phyloP scores from a whole-genome alignment of 2,113 vertebrate species.

The Gracilinanus agilis region DNA sequence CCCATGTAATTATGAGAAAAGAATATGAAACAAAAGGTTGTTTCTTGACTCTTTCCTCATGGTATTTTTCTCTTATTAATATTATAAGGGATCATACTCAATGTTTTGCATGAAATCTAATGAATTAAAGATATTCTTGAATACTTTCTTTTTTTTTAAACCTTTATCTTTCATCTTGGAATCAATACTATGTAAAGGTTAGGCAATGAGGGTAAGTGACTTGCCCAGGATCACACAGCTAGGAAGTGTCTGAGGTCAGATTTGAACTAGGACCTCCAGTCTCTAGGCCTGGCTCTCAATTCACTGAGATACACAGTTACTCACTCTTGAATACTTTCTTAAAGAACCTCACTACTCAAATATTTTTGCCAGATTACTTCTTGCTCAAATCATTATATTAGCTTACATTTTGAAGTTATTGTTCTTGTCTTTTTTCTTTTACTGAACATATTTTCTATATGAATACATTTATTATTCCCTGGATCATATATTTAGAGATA shows the following conservation, averaged over 20 bases:
- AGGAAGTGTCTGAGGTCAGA: too few species aligned
- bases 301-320: too few species aligned
- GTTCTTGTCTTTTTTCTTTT: neutral
- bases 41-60: neutral
- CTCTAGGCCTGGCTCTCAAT: too few species aligned
- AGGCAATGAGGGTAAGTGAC: too few species aligned
- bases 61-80: neutral
- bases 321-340: neutral
- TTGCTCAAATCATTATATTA: neutral
- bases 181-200: too few species aligned
- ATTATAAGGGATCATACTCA: neutral
- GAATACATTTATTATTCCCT: neutral
- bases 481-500: neutral
- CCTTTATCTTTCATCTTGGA: too few species aligned
- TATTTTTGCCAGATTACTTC: neutral
- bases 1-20: constrained; percentile 17
- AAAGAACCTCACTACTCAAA: neutral
- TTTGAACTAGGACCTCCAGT: too few species aligned
- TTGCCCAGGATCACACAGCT: too few species aligned
- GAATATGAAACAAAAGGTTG: neutral
- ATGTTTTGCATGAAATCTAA: neutral
- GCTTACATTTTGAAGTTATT: neutral
- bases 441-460: neutral
- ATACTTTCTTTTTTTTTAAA: neutral
- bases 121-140: constrained; percentile 32